Evolutionary conservation across 1,140 invertebrate genomes (phyloP).

Genomic region (Neomicropteryx cornuta): DNA sequence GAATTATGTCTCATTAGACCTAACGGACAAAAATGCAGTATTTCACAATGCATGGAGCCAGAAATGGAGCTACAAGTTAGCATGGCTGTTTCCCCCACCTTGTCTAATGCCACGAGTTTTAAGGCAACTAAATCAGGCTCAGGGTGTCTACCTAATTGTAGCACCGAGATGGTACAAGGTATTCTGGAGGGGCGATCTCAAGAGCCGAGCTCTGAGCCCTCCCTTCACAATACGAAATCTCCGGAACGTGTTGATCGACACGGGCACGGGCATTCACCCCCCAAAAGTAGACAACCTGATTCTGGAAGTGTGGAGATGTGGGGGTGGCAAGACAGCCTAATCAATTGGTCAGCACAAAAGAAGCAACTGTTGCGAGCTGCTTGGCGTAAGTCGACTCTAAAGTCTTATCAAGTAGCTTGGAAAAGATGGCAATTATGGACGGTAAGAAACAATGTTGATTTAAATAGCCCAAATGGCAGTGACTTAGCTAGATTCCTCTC

Average conservation of each 20-base stretch:
- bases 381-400: conserved; percentile 12
- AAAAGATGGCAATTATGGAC: conserved; percentile 10
- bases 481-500: conserved; percentile 18
- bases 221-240: conserved; percentile 13
- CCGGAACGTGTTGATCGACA: conserved; percentile 10
- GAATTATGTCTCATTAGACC: conserved; percentile 14
- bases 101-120: conserved; percentile 17
- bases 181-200: conserved; percentile 17
- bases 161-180: conserved; percentile 16
- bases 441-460: conserved; percentile 4
- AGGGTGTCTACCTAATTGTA: conserved; percentile 10
- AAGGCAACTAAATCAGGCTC: conserved; percentile 11
- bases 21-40: conserved; percentile 11
- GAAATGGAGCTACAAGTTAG: conserved; percentile 15
- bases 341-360: conserved; percentile 3
- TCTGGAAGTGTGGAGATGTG: conserved; percentile 14
- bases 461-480: conserved; percentile 6
- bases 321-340: conserved; percentile 9
- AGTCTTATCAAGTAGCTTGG: conserved; percentile 11
- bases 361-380: conserved; percentile 6
- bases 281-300: conserved; percentile 4
- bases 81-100: conserved; percentile 18
- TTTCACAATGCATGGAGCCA: conserved; percentile 18
- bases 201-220: conserved; percentile 6
- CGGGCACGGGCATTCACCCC: conserved; percentile 7